These are phyloP conservation scores for Epinotia demarniana DNA, from an alignment of 2,888 invertebrate genomes.

Conservation along the genomic window DNA sequence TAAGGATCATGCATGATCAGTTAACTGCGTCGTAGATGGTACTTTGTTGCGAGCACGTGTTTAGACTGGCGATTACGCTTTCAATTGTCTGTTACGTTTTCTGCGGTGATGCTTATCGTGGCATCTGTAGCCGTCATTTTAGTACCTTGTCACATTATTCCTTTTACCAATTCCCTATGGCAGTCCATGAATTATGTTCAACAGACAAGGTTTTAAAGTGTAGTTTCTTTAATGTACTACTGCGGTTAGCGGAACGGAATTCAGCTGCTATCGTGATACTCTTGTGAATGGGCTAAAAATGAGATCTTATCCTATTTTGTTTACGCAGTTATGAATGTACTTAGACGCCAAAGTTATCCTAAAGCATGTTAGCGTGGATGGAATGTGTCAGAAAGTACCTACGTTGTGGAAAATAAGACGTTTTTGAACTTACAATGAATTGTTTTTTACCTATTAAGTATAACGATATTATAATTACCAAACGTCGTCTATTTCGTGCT, in stretches of 20 bases:
- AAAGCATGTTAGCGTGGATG: neutral
- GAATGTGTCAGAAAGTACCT: no score
- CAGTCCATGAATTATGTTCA: neutral
- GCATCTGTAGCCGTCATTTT: constrained; percentile 55
- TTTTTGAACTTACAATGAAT: no score
- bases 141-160: constrained; percentile 7
- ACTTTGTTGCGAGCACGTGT: constrained; percentile 73
- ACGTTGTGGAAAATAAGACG: no score
- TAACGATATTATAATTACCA: no score
- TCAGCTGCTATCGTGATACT: constrained; percentile 12
- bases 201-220: constrained; percentile 38
- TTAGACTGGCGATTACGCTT: constrained; percentile 72
- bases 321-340: constrained; percentile 23
- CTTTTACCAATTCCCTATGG: neutral
- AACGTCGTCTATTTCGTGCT: no score
- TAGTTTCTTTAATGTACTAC: constrained; percentile 51
- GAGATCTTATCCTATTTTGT: constrained; percentile 33
- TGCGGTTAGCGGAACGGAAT: constrained; percentile 41
- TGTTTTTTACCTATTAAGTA: no score
- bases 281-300: constrained; percentile 34
- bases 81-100: constrained; percentile 67
- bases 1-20: neutral
- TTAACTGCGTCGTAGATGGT: neutral
- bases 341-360: neutral
- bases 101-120: constrained; percentile 59